Base-by-base conservation (phyloP, 1,140 invertebrate genomes). In the Trypoxylus dichotomus region DNA sequence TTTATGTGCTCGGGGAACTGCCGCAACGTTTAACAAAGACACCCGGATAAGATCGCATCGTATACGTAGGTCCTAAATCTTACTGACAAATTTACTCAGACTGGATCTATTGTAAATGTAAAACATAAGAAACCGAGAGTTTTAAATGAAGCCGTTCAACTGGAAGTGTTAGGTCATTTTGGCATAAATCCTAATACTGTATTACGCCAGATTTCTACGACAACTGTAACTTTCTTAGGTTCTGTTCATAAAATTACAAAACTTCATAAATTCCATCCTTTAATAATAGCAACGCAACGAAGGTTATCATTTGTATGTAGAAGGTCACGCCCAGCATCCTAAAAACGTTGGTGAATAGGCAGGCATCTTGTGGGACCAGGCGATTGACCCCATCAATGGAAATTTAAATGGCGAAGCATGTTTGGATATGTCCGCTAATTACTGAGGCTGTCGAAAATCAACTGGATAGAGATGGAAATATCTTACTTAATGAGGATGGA, bases 251-350 rank as follows among this genome's bases (percentile, higher is more conserved):
- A 75, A 60, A 29, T 68, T 5, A 75, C 2, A 54, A 76, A 77
- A 27, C 37, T 77, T 42, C 47, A 77, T 58, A 77, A 77, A 77
- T 79, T 77, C 29, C 42, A 74, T 47, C 19, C 75, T 81, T 86
- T 91, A 97, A 79, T 27, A 54, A 21, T n/a, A 54, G 11, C 47
- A 21, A 27, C 25, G 21, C 13, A 71, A 71, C 25, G 3, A 15
- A 3, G 13, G 63, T 5, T 19, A 13, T 71, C 13, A 15, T 2
- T 15, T 13, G 3, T 3, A 71, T 24, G 63, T 5, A 74, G 76
- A 79, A 74, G 25, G 25, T 25, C 75, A 80, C 58, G 76, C 47
- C 32, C 78, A 80, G 74, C 47, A 79, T 74, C 75, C 60, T 47
- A 43, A 76, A 76, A 75, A 80, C 63, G 27, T 79, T 13, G 72